Percentiles rank a stretch among this genome's conserved stretches.
These are phyloP conservation scores for Platycercus adscitus DNA, from an alignment of 2,113 vertebrate genomes.

Conservation along the genomic window DNA sequence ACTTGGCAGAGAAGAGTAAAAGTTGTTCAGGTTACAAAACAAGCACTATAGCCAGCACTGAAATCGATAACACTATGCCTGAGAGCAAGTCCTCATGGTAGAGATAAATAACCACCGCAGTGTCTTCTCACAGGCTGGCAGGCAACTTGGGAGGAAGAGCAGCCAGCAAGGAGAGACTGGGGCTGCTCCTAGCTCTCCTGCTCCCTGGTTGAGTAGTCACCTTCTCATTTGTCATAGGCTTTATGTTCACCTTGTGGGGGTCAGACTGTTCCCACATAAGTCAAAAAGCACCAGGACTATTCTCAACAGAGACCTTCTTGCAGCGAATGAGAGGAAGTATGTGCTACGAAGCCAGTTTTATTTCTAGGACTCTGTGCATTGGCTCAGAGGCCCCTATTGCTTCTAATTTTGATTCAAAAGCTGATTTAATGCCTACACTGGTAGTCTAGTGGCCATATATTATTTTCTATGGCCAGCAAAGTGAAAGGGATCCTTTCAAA, in stretches of 20 bases:
- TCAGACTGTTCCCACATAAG: not conserved
- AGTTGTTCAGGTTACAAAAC: constrained; percentile 26
- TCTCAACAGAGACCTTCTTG: not conserved
- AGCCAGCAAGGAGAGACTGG: not conserved
- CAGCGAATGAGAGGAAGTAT: not conserved
- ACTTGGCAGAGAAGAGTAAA: not conserved
- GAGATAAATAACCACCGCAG: not conserved
- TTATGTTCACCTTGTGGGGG: not conserved
- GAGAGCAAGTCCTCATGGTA: not conserved
- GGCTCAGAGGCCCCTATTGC: rapidly evolving
- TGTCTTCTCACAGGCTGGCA: not conserved
- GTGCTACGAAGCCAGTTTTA: not conserved
- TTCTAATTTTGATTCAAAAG: not conserved
- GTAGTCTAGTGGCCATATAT: not conserved
- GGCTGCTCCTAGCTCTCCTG: not conserved
- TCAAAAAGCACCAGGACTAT: not conserved
- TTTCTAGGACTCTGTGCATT: not conserved
- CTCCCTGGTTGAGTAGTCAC: not conserved
- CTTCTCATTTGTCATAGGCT: not conserved
- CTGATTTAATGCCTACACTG: not conserved
- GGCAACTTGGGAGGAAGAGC: not conserved
- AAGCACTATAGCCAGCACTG: not conserved
- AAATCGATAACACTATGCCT: constrained; percentile 15
- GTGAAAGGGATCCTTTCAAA: not conserved
- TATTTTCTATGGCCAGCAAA: not conserved